Conservation (phyloP, 2,113 vertebrate species). For the Brienomyrus brachyistius region DNA sequence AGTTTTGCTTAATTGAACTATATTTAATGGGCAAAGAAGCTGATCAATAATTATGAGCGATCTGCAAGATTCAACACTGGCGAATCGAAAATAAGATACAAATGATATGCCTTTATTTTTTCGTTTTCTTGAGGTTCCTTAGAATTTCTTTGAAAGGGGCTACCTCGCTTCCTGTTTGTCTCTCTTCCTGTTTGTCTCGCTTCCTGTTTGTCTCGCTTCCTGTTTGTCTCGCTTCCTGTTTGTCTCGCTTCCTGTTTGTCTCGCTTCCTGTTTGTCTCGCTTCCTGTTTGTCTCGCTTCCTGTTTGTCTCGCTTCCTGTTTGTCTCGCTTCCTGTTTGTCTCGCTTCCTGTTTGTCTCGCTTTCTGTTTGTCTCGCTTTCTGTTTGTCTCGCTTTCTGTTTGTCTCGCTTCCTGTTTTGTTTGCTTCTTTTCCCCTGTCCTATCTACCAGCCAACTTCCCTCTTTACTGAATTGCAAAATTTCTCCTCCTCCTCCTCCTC, state of each 20-base stretch:
- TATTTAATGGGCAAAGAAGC: background rate
- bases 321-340: background rate
- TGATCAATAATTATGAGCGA: background rate
- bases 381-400: background rate
- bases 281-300: background rate
- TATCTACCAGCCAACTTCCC: background rate
- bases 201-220: too few species aligned
- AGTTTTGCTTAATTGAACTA: background rate
- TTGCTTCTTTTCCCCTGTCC: conserved; percentile 7
- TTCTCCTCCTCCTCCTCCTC: background rate
- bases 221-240: too few species aligned
- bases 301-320: background rate
- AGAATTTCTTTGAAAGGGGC: background rate
- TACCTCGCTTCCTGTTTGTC: too few species aligned
- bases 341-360: background rate
- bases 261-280: background rate
- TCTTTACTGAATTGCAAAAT: conserved; percentile 10
- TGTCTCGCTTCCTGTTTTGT: background rate
- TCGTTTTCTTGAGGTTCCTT: background rate
- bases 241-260: too few species aligned
- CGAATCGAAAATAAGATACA: background rate
- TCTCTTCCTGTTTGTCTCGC: too few species aligned
- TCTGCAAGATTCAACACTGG: background rate
- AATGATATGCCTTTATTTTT: background rate
- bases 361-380: background rate